These are phyloP conservation scores for Callithrix jacchus DNA, from an alignment of 2,113 vertebrate genomes.

Conservation along the genomic window DNA sequence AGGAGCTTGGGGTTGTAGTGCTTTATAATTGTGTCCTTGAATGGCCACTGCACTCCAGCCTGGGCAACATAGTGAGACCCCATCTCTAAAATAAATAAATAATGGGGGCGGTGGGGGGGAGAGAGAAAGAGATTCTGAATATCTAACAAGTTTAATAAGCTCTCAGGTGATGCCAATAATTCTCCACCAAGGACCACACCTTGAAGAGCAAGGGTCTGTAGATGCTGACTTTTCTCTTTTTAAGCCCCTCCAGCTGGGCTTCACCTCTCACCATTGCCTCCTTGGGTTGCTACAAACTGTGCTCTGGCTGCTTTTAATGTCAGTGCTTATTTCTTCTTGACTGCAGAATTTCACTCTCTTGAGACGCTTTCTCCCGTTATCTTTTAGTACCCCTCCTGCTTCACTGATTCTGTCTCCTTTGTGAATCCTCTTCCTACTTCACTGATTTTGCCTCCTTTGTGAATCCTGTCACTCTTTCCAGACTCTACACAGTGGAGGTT, in stretches of 20 bases:
- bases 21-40: background rate
- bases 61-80: background rate
- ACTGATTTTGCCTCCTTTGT: background rate
- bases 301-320: background rate
- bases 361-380: rapidly evolving
- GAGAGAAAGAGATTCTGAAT: background rate
- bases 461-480: background rate
- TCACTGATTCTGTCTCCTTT: background rate
- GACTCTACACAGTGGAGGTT: background rate
- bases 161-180: background rate
- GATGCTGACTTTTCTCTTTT: rapidly evolving
- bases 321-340: too few species aligned
- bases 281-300: background rate
- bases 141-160: background rate
- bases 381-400: rapidly evolving
- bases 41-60: background rate
- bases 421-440: too few species aligned
- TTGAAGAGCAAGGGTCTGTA: background rate
- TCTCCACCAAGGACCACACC: background rate
- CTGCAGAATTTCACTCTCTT: too few species aligned
- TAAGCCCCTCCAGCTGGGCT: too few species aligned
- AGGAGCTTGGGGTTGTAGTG: background rate
- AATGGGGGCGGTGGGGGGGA: background rate
- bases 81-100: background rate
- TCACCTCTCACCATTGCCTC: rapidly evolving